Percentiles rank a stretch among this genome's conserved stretches.
Conservation (phyloP, 92 coral and sea anemone species). For the Pocillopora meandrina region DNA sequence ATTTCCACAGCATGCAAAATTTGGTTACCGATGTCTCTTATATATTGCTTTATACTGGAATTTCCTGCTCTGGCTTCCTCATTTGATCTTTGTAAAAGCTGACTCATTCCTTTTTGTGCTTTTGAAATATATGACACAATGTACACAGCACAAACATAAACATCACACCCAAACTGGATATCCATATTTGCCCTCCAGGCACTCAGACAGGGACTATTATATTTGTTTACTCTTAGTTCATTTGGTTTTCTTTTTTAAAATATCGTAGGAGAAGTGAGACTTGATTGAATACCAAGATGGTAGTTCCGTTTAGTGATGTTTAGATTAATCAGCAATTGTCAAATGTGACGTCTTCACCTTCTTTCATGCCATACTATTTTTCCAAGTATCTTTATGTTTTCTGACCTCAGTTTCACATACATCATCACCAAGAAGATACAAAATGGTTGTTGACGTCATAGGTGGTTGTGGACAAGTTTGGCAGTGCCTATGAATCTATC, state of each 20-base stretch:
- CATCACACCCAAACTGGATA: constrained; percentile 11
- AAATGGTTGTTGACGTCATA: background rate
- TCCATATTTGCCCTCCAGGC: constrained; percentile 24
- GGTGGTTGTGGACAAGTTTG: constrained; percentile 53
- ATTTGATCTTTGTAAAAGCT: constrained; percentile 47
- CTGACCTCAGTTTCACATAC: constrained; percentile 11
- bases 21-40: constrained; percentile 40
- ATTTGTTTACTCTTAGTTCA: constrained; percentile 64
- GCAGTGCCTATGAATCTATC: constrained; percentile 34
- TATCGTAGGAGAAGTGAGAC: constrained; percentile 52
- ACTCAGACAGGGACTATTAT: constrained; percentile 61
- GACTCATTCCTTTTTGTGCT: background rate
- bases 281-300: constrained; percentile 58
- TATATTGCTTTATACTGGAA: constrained; percentile 51
- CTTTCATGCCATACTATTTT: constrained; percentile 46
- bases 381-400: constrained; percentile 46
- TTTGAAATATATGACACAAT: constrained; percentile 66
- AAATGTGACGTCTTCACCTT: constrained; percentile 38
- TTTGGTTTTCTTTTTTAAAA: constrained; percentile 58
- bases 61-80: constrained; percentile 51
- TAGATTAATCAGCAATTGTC: constrained; percentile 16
- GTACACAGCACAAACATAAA: constrained; percentile 5
- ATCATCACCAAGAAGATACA: constrained; percentile 25
- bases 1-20: constrained; percentile 50
- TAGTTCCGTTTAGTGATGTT: constrained; percentile 54